These are phyloP conservation scores for Megalopta genalis DNA, from an alignment of 1,140 invertebrate species.

Conservation along the genomic window DNA sequence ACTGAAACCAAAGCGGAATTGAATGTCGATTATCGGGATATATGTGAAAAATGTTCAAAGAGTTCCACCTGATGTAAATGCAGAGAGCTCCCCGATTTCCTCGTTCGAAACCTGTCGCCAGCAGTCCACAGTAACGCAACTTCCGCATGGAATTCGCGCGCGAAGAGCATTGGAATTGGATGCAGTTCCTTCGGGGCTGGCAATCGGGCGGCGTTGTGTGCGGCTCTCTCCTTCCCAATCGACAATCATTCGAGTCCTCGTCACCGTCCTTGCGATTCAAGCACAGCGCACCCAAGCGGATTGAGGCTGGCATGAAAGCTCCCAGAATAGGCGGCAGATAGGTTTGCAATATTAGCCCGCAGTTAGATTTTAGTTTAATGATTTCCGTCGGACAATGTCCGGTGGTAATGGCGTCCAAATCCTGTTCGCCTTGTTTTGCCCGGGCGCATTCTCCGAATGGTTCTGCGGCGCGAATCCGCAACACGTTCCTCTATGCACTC, in stretches of 20 bases:
- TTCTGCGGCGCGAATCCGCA: conserved; percentile 57
- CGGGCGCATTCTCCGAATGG: conserved; percentile 68
- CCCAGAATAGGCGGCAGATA: conserved; percentile 61
- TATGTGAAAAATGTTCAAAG: too few relatives aligned
- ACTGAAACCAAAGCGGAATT: too few relatives aligned
- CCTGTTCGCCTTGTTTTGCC: conserved; percentile 58
- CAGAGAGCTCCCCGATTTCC: too few relatives aligned
- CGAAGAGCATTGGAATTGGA: background rate
- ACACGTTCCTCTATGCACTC: conserved; percentile 58
- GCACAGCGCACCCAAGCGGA: conserved; percentile 42
- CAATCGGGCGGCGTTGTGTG: conserved; percentile 24
- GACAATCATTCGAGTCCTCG: conserved; percentile 44
- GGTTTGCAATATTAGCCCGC: conserved; percentile 66
- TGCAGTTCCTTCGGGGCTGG: conserved; percentile 4
- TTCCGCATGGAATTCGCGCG: background rate
- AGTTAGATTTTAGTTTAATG: conserved; percentile 77
- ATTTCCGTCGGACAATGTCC: conserved; percentile 73
- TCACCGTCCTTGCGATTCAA: conserved; percentile 38
- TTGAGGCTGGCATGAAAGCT: conserved; percentile 68
- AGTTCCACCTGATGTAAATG: too few relatives aligned
- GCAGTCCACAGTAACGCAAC: background rate
- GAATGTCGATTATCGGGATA: too few relatives aligned
- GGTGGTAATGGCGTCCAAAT: conserved; percentile 67
- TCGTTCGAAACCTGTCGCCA: background rate
- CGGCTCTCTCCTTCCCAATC: conserved; percentile 17